A percentile compares a stretch with the other conserved stretches of the same genome.
phyloP scores from a whole-genome alignment of 1,140 invertebrate genomes.

The Hylyphantes graminicola region DNA sequence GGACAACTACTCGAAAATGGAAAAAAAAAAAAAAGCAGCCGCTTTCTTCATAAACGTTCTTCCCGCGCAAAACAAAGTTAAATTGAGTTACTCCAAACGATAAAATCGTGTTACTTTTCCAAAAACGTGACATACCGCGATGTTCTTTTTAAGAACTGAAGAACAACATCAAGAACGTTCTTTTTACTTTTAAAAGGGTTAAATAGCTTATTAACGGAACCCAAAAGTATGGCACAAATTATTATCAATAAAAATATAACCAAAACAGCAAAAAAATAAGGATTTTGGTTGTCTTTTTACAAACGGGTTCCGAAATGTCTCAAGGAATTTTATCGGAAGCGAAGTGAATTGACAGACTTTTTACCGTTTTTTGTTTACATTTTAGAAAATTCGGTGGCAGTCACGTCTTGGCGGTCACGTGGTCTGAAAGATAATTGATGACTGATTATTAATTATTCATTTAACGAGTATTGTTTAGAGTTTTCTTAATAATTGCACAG shows the following conservation, averaged over 20 bases:
- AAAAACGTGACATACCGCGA: background rate
- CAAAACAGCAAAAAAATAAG: too few relatives aligned
- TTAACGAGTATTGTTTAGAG: slow-evolving; percentile 18
- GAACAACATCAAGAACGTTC: background rate
- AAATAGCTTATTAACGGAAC: slow-evolving; percentile 15
- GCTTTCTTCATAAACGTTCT: too few relatives aligned
- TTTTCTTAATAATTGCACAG: too few relatives aligned
- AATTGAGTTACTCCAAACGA: slow-evolving; percentile 10
- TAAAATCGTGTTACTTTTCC: background rate
- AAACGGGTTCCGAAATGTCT: background rate
- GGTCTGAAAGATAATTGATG: slow-evolving; percentile 18
- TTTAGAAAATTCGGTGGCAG: background rate
- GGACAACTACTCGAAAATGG: too few relatives aligned
- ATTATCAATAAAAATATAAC: too few relatives aligned
- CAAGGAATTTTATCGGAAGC: background rate
- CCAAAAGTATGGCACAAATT: too few relatives aligned
- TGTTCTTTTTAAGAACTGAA: background rate
- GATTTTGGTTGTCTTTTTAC: too few relatives aligned
- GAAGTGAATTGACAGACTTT: background rate
- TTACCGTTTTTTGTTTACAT: background rate
- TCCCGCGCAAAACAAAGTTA: background rate
- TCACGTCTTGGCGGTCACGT: slow-evolving; percentile 19
- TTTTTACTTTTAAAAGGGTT: slow-evolving; percentile 1
- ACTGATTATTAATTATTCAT: slow-evolving; percentile 34
- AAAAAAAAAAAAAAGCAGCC: too few relatives aligned